Evolutionary conservation across 2,888 invertebrate species (phyloP).

Genomic region (Agrotis exclamationis): DNA sequence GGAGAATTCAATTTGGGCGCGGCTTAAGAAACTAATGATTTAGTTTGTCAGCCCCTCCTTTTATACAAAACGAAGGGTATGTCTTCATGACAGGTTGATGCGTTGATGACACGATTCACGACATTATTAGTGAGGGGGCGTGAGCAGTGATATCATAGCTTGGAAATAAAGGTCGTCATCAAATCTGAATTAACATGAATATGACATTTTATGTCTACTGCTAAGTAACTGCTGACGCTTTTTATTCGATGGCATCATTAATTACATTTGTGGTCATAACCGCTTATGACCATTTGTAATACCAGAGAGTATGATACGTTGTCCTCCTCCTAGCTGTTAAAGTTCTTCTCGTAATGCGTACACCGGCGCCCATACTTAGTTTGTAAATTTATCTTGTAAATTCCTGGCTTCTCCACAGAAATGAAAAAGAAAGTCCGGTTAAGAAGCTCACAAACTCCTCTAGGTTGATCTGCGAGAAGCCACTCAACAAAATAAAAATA

Average conservation of each 20-base stretch:
- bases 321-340: too few species aligned
- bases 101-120: constrained; percentile 41
- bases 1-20: constrained; percentile 24
- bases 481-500: too few species aligned
- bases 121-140: constrained; percentile 33
- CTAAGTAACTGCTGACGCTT: neutral
- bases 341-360: too few species aligned
- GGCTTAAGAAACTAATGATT: constrained; percentile 29
- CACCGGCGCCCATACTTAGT: too few species aligned
- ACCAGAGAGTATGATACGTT: neutral
- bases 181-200: constrained; percentile 16
- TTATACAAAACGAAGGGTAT: constrained; percentile 41
- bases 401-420: too few species aligned
- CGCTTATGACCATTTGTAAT: neutral
- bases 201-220: neutral
- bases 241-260: neutral
- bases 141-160: constrained; percentile 4
- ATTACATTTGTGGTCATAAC: too few species aligned
- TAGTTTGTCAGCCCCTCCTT: constrained; percentile 46
- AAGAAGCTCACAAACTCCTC: too few species aligned
- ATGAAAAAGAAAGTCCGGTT: too few species aligned
- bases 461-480: too few species aligned
- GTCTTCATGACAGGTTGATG: constrained; percentile 48
- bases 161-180: constrained; percentile 13
- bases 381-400: too few species aligned